phyloP scores from a whole-genome alignment of 2,888 invertebrate genomes.

The Synanthedon tipuliformis region DNA sequence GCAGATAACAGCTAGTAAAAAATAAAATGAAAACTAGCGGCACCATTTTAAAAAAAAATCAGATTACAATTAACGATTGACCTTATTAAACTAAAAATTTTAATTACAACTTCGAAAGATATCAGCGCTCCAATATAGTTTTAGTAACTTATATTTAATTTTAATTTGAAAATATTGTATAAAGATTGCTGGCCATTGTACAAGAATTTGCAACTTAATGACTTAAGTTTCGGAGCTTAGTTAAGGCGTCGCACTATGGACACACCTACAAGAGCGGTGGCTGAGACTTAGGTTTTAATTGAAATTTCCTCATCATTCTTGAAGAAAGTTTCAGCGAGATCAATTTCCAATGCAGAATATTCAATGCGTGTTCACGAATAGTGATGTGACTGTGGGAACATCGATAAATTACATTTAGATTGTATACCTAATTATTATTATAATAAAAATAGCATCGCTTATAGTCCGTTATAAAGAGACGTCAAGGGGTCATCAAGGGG shows the following conservation, averaged over 20 bases:
- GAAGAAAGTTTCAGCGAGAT: conserved; percentile 29
- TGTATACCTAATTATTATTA: no score
- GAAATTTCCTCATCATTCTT: conserved; percentile 40
- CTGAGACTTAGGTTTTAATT: conserved; percentile 40
- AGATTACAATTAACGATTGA: no score
- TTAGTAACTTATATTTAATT: no score
- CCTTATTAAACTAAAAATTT: no score
- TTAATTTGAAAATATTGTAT: not conserved
- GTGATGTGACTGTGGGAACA: conserved; percentile 11
- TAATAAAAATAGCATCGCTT: no score
- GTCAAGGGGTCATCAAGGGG: no score
- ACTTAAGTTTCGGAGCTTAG: conserved; percentile 15
- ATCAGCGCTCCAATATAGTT: no score
- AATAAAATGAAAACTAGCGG: no score
- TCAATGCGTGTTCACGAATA: conserved; percentile 28
- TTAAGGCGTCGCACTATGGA: conserved; percentile 19
- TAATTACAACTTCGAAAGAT: no score
- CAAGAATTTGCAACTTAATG: not conserved
- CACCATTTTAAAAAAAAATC: no score
- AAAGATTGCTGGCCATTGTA: not conserved
- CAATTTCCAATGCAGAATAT: conserved; percentile 55
- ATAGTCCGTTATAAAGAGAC: no score
- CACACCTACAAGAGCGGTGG: conserved; percentile 13
- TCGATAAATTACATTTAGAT: conserved; percentile 1
- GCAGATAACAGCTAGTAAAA: no score